phyloP scores from a whole-genome alignment of 92 coral and sea anemone genomes.

The Metridium senile region DNA sequence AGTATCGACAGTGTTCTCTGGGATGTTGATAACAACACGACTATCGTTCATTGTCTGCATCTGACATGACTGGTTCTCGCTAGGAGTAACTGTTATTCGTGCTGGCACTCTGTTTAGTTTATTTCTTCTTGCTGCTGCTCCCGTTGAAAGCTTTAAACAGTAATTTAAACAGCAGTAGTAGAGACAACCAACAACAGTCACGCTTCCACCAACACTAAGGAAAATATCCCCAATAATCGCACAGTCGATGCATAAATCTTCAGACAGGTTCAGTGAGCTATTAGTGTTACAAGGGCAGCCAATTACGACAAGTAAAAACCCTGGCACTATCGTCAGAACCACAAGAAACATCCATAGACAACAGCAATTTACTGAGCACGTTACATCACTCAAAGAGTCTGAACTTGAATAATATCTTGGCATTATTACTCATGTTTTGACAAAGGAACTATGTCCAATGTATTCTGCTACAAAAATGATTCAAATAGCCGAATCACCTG shows the following conservation, averaged over 20 bases:
- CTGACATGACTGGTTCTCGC: constrained; percentile 36
- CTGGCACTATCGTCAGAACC: constrained; percentile 44
- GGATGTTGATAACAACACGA: constrained; percentile 10
- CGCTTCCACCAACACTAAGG: constrained; percentile 46
- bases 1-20: constrained; percentile 7
- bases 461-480: constrained; percentile 2
- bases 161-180: constrained; percentile 36
- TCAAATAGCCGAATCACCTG: constrained; percentile 19
- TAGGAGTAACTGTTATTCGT: constrained; percentile 30
- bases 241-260: constrained; percentile 47
- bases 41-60: constrained; percentile 36
- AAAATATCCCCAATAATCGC: constrained; percentile 49
- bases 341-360: constrained; percentile 48
- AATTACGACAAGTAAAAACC: constrained; percentile 44
- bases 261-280: constrained; percentile 10
- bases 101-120: constrained; percentile 22
- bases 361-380: constrained; percentile 50
- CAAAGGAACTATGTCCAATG: neutral
- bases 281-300: constrained; percentile 32
- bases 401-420: constrained; percentile 41
- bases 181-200: constrained; percentile 40
- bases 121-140: constrained; percentile 2
- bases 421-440: constrained; percentile 27
- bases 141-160: constrained; percentile 22
- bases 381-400: constrained; percentile 35